A percentile compares a stretch with the other conserved stretches of the same genome.
Conservation (phyloP, 2,888 invertebrate genomes). For the Chromoteleia sp. region DNA sequence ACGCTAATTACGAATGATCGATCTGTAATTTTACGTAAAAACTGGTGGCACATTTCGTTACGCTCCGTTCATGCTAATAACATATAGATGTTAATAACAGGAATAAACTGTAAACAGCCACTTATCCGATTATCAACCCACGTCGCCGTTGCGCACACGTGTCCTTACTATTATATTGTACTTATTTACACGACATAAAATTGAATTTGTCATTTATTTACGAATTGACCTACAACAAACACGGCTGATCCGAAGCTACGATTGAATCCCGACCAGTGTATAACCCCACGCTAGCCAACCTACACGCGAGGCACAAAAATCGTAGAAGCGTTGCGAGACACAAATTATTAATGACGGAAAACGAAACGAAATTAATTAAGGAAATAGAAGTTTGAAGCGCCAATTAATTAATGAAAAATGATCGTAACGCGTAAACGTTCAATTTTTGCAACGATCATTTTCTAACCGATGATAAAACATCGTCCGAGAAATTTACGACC, state of each 20-base stretch:
- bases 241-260: constrained; percentile 30
- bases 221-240: constrained; percentile 30
- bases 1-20: constrained; percentile 28
- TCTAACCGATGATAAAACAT: constrained; percentile 8
- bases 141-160: constrained; percentile 11
- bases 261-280: constrained; percentile 27
- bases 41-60: constrained; percentile 43
- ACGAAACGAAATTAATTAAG: constrained; percentile 40
- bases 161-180: constrained; percentile 29
- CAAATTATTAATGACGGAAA: constrained; percentile 37
- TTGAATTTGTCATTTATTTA: constrained; percentile 49
- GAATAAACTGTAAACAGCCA: constrained; percentile 44
- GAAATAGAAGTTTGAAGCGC: constrained; percentile 19
- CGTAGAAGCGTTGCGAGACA: constrained; percentile 20
- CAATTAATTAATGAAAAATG: constrained; percentile 36
- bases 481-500: constrained; percentile 7
- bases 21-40: constrained; percentile 39
- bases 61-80: constrained; percentile 42
- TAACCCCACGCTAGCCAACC: constrained; percentile 42
- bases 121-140: constrained; percentile 56
- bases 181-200: constrained; percentile 27
- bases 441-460: neutral
- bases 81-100: constrained; percentile 43
- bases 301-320: constrained; percentile 35
- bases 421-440: neutral